These are phyloP conservation scores for Cremastinae sp. DNA, from an alignment of 2,888 invertebrate species.

Conservation along the genomic window DNA sequence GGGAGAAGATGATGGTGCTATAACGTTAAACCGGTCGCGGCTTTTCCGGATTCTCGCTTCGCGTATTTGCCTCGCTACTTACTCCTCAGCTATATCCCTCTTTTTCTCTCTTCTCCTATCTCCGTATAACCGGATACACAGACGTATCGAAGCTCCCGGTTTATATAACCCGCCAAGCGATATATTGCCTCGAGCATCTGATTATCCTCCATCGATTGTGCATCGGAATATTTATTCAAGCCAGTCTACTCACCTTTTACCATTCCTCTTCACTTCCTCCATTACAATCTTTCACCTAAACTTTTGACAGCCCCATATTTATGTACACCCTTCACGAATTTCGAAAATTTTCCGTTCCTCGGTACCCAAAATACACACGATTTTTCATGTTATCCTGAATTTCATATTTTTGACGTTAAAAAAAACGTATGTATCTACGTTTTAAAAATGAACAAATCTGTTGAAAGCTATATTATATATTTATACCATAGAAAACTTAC, in stretches of 20 bases:
- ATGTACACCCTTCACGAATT: too few relatives aligned
- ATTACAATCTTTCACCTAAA: neutral
- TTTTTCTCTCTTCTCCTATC: neutral
- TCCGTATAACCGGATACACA: constrained; percentile 2
- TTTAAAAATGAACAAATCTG: neutral
- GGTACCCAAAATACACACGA: neutral
- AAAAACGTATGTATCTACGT: neutral
- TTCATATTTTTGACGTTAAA: neutral
- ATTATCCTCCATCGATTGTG: constrained; percentile 43
- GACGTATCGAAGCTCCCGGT: constrained; percentile 6
- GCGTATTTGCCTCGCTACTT: constrained; percentile 54
- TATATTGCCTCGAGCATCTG: constrained; percentile 31
- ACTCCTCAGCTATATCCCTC: constrained; percentile 27
- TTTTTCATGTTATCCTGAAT: neutral
- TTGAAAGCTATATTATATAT: neutral
- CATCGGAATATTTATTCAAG: constrained; percentile 11
- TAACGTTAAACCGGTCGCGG: constrained; percentile 49
- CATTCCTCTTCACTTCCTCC: constrained; percentile 16
- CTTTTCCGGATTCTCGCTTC: constrained; percentile 47
- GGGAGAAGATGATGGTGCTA: constrained; percentile 36
- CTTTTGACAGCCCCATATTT: too few relatives aligned
- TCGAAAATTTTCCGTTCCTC: neutral
- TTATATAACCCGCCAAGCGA: constrained; percentile 7
- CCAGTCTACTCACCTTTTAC: neutral
- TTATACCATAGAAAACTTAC: too few relatives aligned